Evolutionary conservation across 2,113 vertebrate genomes (phyloP).

Genomic region (Varanus komodoensis): DNA sequence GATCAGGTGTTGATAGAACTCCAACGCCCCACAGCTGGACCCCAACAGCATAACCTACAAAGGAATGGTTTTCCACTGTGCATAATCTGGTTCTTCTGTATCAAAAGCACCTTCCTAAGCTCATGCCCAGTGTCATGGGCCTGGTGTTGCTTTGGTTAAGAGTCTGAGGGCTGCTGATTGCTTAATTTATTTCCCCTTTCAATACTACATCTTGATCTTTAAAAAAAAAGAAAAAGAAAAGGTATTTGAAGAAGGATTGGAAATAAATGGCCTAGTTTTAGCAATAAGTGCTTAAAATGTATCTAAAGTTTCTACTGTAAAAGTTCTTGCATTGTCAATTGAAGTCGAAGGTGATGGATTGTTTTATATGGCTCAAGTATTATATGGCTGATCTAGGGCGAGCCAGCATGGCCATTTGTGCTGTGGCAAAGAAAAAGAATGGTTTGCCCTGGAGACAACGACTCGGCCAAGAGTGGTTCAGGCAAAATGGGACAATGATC

Average conservation of each 20-base stretch:
- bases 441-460: background rate
- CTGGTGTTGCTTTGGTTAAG: background rate
- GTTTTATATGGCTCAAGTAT: background rate
- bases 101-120: too few species aligned
- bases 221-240: background rate
- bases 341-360: background rate
- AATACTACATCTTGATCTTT: too few species aligned
- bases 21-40: background rate
- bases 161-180: background rate
- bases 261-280: background rate
- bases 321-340: background rate
- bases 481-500: background rate
- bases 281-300: background rate
- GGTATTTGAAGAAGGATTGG: background rate
- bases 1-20: background rate
- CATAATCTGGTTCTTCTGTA: too few species aligned
- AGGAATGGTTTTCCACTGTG: background rate
- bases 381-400: background rate
- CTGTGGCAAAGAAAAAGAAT: background rate
- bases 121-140: too few species aligned
- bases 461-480: background rate
- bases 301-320: background rate
- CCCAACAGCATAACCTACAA: too few species aligned
- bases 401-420: background rate
- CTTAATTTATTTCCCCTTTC: background rate